Base-by-base conservation (phyloP, 2,888 invertebrate species). In the Heliconius erato region DNA sequence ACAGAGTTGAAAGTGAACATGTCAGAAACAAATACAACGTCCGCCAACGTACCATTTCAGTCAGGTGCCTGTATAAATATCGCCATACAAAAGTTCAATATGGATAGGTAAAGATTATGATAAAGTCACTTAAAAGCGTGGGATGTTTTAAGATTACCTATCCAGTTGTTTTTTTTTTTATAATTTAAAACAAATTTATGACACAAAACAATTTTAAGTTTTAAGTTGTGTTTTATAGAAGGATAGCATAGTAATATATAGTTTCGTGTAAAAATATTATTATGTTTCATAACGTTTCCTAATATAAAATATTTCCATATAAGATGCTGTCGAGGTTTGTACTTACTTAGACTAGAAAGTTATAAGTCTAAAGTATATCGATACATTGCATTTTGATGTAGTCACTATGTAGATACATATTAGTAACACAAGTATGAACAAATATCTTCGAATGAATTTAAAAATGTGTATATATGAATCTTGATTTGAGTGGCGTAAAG, bases 401-500 rank as follows among this genome's bases (percentile, higher is more conserved):
- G 40, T 40, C 40, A 40, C 40, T 40, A 11, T 40, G 11, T 11
- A 28, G 14, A 4, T 65, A 26, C 1, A n/a, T 65, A 26, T 5
- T 14, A 65, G 1, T 14, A 1, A 28, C 28, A 67, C 14, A 7
- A 16, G 32, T 63, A 35, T 35, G 2, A 79, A 28, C 7, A 54
- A 54, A 79, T 49, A 32, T 35, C 35, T 49, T 26, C n/a, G 59
- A 69, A 40, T 76, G 26, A 40, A 76, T 63, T 63, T 63, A 63
- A 76, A 74, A 76, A 76, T 76, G 59, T 63, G n/a, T 76, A 35
- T 32, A 32, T 3, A 14, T n/a, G 16, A 23, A 63, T 76, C 16
- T 76, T 63, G 63, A 76, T 76, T 63, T 76, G 35, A 76, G 63
- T 26, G 76, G 40, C 40, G 76, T 40, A 63, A 63, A 40, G 76